Base-by-base conservation (phyloP, 2,113 vertebrate genomes). In the Dinomys branickii region DNA sequence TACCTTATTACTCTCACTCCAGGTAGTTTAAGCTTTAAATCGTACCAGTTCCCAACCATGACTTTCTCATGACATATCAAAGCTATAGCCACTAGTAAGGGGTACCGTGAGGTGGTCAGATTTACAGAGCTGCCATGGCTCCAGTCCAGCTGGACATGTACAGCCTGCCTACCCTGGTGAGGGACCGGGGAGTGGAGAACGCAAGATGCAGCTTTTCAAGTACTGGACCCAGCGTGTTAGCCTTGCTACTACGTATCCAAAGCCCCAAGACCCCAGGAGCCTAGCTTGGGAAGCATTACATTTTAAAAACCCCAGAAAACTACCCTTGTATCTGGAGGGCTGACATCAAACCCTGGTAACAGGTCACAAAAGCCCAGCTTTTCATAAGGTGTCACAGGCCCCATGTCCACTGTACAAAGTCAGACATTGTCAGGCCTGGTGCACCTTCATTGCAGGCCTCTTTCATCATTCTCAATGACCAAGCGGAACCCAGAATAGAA, bases 401-500 rank as follows among this genome's bases (percentile, higher is more conserved):
- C 63, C 4, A 3, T 2, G 47, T 71, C 44, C 81, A 93, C 50
- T 84, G 73, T 88, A 58, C 80, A 91, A 94, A 94, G 58, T 47
- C 59, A 94, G 89, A 91, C 6, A 38, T 61, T 56, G 44, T 82
- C 80, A 91, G 73, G 65, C 71, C 63, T 56, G 1, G 16, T 30
- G 54, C 54, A 95, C 94, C 95, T 82, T 1, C 3, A 96, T 0
- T 88, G 82, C 85, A 96, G 88, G 95, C 77, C 56, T 88, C 95
- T 94, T 94, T 94, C 90, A 94, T 73, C 85, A 92, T 80, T 97
- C 59, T 94, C 94, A 97, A 97, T 97, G 96, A 97, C 94, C 88
- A 78, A 95, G 96, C 33, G 9, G 56, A 96, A 95, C 96, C 90
- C 85, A 97, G 92, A 98, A 98, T 97, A 98, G 97, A 96, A 95